Base-by-base conservation (phyloP, 1,140 invertebrate genomes). In the Andricus grossulariae region DNA sequence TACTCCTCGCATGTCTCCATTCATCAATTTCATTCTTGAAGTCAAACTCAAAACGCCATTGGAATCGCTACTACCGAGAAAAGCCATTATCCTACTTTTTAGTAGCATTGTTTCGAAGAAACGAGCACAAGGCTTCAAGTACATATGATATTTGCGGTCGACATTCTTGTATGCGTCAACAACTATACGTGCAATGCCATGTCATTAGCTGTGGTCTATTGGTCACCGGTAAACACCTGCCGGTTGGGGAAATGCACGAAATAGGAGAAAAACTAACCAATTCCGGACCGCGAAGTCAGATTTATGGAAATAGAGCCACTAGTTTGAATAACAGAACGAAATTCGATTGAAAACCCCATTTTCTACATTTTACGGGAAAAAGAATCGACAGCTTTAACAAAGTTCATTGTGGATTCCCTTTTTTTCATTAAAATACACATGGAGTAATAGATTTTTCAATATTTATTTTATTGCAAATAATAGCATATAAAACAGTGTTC, bases 151-250 rank as follows among this genome's bases (percentile, higher is more conserved):
- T 66, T 66, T 66, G 60, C 25, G 60, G 60, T 66, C 60, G 60
- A 66, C 60, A 66, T 66, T 66, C 32, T 16, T 66, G 32, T 66
- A 66, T 66, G 60, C 60, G 60, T 66, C 60, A 66, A 66, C 60
- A 66, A 66, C 25, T 66, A 66, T 66, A 66, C 21, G n/a, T 66
- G 60, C 25, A 66, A 66, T 66, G 60, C 15, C 25, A 66, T 66
- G 60, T 66, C 60, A 66, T 66, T 66, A 66, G 60, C 60, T 66
- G 39, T 66, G 60, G 60, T 66, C 32, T 66, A 66, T 66, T 66
- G 60, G 60, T 66, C 60, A 66, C 32, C 60, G 15, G 39, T 45
- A 45, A 45, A 66, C 6, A 19, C 13, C 25, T 66, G 39, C 25
- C 60, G 60, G 60, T 66, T 66, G 60, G 39, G 60, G 13, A 66